Percentiles rank a stretch among this genome's conserved stretches.
Evolutionary conservation across 2,797 vertebrate species (phyloP).

Genomic region (Petrocephalus schoutedeni): DNA sequence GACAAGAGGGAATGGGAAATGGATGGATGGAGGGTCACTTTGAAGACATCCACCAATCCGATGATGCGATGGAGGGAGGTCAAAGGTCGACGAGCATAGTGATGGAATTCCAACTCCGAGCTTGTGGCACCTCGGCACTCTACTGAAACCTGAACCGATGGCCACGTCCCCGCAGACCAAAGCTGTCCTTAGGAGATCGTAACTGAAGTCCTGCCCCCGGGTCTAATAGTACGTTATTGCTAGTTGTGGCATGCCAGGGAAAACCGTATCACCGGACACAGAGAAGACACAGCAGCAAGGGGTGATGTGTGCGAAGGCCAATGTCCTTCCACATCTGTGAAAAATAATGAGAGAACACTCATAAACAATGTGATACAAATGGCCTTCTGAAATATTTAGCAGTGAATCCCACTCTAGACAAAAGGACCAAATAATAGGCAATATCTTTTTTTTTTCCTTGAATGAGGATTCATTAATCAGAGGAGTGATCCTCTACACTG

Average conservation of each 20-base stretch:
- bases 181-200: not conserved
- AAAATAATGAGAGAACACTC: slow-evolving; percentile 27
- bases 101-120: not conserved
- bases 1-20: not conserved
- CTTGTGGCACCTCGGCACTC: not conserved
- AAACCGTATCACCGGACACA: not conserved
- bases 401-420: slow-evolving; percentile 55
- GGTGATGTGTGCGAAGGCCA: not conserved
- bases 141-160: not conserved
- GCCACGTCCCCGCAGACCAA: not conserved
- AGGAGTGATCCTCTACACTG: slow-evolving; percentile 73
- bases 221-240: not conserved
- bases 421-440: slow-evolving; percentile 65
- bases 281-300: not conserved
- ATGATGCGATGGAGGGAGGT: not conserved
- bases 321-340: not conserved
- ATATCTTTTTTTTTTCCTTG: slow-evolving; percentile 47
- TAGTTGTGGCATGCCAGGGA: not conserved
- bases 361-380: slow-evolving; percentile 29
- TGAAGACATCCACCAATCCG: not conserved
- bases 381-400: slow-evolving; percentile 41
- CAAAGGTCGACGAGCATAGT: not conserved
- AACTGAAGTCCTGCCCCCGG: not conserved
- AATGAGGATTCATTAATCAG: slow-evolving; percentile 80
- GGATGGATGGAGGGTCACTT: not conserved